phyloP scores from a whole-genome alignment of 2,113 vertebrate genomes.

The Hippocampus barbouri region DNA sequence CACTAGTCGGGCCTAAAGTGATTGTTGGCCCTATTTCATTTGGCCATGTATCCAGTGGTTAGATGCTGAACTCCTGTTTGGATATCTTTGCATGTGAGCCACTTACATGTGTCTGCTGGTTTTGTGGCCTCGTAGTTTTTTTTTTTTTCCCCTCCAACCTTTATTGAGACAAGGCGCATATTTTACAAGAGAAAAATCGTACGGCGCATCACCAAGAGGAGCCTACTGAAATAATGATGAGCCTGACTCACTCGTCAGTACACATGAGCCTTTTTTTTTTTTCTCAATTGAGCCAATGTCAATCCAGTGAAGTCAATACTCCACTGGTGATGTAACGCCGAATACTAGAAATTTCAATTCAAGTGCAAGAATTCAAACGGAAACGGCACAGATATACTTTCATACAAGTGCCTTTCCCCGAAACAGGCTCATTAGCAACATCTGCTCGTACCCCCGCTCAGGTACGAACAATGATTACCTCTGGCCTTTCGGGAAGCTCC shows the following conservation, averaged over 20 bases:
- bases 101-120: conserved; percentile 8
- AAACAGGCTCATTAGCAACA: conserved; percentile 52
- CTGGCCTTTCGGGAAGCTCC: conserved; percentile 14
- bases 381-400: not conserved
- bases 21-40: conserved; percentile 61
- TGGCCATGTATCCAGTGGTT: conserved; percentile 47
- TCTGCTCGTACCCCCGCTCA: conserved; percentile 32
- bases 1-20: conserved; percentile 56
- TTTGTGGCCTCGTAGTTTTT: not conserved
- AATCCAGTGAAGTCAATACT: too few relatives aligned
- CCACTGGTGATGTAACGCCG: too few relatives aligned
- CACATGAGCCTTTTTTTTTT: too few relatives aligned
- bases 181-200: too few relatives aligned
- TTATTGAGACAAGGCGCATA: not conserved
- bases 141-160: not conserved
- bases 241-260: too few relatives aligned
- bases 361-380: not conserved
- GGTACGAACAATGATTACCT: conserved; percentile 43
- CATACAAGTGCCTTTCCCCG: conserved; percentile 19
- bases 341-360: not conserved
- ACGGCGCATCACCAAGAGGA: too few relatives aligned
- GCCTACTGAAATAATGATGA: not conserved
- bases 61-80: conserved; percentile 42
- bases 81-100: conserved; percentile 29
- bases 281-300: too few relatives aligned